phyloP scores from a whole-genome alignment of 2,113 vertebrate species.

The Argyrosomus japonicus region DNA sequence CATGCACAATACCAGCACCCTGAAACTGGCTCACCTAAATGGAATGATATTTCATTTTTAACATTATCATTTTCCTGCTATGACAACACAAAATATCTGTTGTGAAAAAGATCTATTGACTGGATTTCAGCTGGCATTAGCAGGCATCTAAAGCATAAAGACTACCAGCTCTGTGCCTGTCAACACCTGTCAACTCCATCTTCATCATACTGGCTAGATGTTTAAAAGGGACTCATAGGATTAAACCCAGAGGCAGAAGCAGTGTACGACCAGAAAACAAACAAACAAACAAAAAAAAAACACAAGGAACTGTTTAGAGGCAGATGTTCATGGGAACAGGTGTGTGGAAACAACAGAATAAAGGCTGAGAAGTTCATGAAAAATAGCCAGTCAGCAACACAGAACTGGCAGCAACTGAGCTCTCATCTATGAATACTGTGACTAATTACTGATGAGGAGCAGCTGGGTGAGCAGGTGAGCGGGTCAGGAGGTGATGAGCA shows the following conservation, averaged over 20 bases:
- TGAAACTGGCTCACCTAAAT: background rate
- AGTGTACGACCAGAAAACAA: background rate
- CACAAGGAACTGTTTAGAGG: background rate
- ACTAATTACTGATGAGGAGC: background rate
- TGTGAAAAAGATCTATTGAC: background rate
- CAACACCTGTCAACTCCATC: background rate
- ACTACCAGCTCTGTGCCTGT: background rate
- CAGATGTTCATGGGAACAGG: background rate
- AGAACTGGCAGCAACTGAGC: background rate
- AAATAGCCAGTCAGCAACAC: background rate
- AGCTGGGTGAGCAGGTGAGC: constrained; percentile 3
- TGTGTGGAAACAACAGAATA: background rate
- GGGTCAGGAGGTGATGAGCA: background rate
- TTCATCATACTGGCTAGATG: background rate
- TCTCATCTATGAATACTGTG: background rate
- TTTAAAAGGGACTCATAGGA: background rate
- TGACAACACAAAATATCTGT: background rate
- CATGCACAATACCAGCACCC: background rate
- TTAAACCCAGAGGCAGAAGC: background rate
- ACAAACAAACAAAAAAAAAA: background rate
- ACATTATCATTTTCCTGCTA: background rate
- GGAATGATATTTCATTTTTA: background rate
- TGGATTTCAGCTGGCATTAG: background rate
- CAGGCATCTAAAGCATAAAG: background rate
- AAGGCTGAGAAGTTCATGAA: background rate